Evolutionary conservation across 2,113 vertebrate genomes (phyloP), one percentile per base, ranked within the genome.

Genomic region (Dromas ardeola): DNA sequence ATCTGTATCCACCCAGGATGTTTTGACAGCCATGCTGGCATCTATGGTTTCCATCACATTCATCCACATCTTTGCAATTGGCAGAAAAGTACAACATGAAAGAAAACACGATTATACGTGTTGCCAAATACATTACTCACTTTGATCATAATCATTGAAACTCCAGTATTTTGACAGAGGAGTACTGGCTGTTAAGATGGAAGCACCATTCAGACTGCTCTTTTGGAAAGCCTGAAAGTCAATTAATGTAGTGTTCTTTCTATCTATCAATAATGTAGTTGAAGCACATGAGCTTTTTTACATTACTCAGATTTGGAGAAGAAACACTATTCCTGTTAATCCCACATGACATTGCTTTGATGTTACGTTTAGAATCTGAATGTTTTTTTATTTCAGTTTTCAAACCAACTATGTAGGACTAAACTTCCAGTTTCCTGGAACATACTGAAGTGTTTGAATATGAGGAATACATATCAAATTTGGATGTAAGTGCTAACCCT

Each of bases 11-110:
- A 21, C 98, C 99, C 50, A 98, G 91, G 78, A 98, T 98, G 95
- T 99, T 99, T 86, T 99, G 98, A 94, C 98, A 99, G 63, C 98
- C 98, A 6, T 99, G 98, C 22, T 99, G 98, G 93, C 99, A 99
- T 77, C 98, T 98, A 3, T 99, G 98, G 90, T 98, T 99, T 85
- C 98, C 98, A 59, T 98, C 98, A 90, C 99, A 99, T 91, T 99
- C 99, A 92, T 99, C 98, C 19, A 99, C 97, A 98, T 99, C 99
- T 99, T 96, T 62, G 65, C 4, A 2, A 45, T 62, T 6, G 10
- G 15, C 63, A 72, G 45, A 77, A 50, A 85, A 80, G 61, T 10
- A 73, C 52, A 85, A 49, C 11, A 74, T 6, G 25, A 82, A 42
- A 65, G 43, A 53, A 55, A 4, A 53, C n/a, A 32, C 1, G 3